Conservation (phyloP, 2,113 vertebrate genomes). For the Colius striatus region DNA sequence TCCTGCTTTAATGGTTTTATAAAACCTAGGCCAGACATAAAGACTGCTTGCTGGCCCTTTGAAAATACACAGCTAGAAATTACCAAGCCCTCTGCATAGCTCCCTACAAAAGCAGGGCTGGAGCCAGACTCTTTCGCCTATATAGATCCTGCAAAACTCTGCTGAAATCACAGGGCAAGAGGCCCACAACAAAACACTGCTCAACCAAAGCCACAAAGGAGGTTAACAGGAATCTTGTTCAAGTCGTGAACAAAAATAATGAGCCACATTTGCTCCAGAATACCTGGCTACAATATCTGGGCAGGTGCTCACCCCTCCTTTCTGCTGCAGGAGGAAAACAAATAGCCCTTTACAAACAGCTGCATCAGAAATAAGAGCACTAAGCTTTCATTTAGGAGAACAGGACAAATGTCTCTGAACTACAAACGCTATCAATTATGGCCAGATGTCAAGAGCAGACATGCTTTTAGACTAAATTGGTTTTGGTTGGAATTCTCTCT, state of each 20-base stretch:
- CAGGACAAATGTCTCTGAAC: not conserved
- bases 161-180: not conserved
- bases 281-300: accelerated
- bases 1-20: not conserved
- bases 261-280: not conserved
- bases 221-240: not conserved
- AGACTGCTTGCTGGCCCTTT: not conserved
- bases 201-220: not conserved
- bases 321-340: not conserved
- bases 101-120: not conserved
- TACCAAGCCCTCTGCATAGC: not conserved
- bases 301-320: not conserved
- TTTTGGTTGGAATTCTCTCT: not conserved
- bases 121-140: not conserved
- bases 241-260: not conserved
- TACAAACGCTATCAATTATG: not conserved
- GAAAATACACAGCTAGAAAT: not conserved
- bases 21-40: not conserved
- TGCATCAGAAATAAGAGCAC: not conserved
- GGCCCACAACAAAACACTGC: not conserved
- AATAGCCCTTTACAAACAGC: not conserved
- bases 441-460: not conserved
- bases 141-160: not conserved
- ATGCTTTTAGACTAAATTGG: not conserved
- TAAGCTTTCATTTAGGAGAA: not conserved